Base-by-base conservation (phyloP, 2,797 vertebrate genomes). In the Enteromius trimaculatus region DNA sequence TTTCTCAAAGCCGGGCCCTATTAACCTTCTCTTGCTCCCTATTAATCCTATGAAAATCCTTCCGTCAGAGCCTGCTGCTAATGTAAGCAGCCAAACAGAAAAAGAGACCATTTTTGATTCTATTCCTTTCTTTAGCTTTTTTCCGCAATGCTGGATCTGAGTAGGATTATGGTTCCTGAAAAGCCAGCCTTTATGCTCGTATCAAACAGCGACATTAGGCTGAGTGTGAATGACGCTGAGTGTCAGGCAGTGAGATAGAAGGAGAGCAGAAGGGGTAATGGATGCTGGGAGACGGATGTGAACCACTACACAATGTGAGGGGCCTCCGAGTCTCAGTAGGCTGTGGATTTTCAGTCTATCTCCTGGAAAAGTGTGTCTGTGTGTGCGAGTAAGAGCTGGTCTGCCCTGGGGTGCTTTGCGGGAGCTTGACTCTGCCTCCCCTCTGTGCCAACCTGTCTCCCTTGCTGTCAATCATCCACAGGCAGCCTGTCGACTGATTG, bases 141-240 rank as follows among this genome's bases (percentile, higher is more conserved):
- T 49, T 1, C 49, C 34, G 19, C 64, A 79, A 23, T 49, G 9
- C 65, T 72, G 84, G 69, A 87, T 87, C 68, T 65, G 58, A 81
- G 79, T 66, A 83, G 87, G 85, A 89, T 89, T 89, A 84, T 34
- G 71, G 62, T 79, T 88, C 64, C 39, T 86, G 84, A 83, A 89
- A 87, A 89, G 78, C 75, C 31, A 75, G 51, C 47, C 62, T 86
- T 88, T 88, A 69, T 89, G 39, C 76, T 86, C 37, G 42, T 85
- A 83, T 88, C 83, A 89, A 75, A 85, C 47, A n/a, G 74, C 58
- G 42, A 71, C 75, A 69, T 85, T 81, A 81, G 68, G 84, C 76
- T 68, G 81, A 85, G 84, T 74, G 77, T 81, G 78, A 82, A 82
- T 82, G 83, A 81, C 64, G 47, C 69, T 53, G 55, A 81, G 81